A percentile compares a stretch with the other conserved stretches of the same genome.
Evolutionary conservation across 2,113 vertebrate genomes (phyloP).

Genomic region (Phyllostomus hastatus): DNA sequence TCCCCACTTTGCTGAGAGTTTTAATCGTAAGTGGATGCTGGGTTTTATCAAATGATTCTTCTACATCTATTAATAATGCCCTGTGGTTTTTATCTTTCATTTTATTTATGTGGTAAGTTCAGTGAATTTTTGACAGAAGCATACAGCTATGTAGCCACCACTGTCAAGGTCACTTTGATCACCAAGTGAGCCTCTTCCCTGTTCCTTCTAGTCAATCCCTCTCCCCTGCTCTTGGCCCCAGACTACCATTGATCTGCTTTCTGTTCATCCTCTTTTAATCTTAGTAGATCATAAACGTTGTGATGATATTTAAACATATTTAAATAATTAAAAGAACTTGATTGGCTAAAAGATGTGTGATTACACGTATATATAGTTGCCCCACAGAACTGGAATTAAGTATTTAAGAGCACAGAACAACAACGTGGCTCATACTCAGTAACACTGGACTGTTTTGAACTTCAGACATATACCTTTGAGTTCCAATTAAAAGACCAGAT

Average conservation of each 20-base stretch:
- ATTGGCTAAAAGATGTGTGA: not conserved
- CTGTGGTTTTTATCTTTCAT: no score
- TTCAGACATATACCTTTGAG: not conserved
- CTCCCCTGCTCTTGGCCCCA: not conserved
- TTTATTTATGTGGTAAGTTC: not conserved
- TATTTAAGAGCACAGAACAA: not conserved
- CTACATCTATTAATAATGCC: no score
- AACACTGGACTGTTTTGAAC: not conserved
- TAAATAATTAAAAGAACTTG: conserved; percentile 17
- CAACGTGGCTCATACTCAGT: not conserved
- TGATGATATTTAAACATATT: not conserved
- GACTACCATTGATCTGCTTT: not conserved
- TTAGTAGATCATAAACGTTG: not conserved
- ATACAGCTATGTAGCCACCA: not conserved
- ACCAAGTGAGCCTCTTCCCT: not conserved
- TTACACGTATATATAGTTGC: not conserved
- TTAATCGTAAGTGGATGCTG: no score
- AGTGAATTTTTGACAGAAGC: not conserved
- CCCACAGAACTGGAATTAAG: not conserved
- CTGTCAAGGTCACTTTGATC: not conserved
- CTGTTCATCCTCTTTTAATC: not conserved
- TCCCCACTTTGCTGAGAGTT: no score
- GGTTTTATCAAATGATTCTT: no score
- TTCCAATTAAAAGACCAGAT: not conserved
- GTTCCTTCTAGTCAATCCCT: not conserved